These are phyloP conservation scores for Sclerurus mexicanus DNA, from an alignment of 2,113 vertebrate genomes.

Conservation along the genomic window DNA sequence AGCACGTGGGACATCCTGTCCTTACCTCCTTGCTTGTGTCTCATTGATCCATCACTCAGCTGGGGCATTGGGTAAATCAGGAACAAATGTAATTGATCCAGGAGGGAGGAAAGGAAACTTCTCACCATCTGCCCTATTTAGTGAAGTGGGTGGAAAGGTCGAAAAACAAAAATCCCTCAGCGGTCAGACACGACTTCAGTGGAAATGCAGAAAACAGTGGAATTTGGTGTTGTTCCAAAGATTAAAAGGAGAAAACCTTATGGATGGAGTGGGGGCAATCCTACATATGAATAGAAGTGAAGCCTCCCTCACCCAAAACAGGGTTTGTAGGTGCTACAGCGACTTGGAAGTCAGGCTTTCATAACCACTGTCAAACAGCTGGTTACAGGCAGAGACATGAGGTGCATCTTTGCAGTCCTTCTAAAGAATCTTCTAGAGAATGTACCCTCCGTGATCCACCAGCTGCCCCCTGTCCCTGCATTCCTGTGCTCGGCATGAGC, in stretches of 20 bases:
- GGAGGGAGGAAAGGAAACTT: background rate
- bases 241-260: background rate
- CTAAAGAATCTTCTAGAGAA: background rate
- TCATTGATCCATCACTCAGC: background rate
- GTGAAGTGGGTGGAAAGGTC: background rate
- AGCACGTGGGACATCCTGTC: background rate
- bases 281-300: background rate
- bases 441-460: background rate
- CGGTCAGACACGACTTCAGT: background rate
- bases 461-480: background rate
- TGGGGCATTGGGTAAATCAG: background rate
- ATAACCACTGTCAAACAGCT: background rate
- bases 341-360: background rate
- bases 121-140: background rate
- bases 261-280: background rate
- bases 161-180: background rate
- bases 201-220: background rate
- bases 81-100: background rate
- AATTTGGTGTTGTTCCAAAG: accelerated
- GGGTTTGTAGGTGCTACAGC: background rate
- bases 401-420: background rate
- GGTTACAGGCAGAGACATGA: background rate
- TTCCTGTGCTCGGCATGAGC: background rate
- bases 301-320: background rate
- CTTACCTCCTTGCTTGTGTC: background rate